Conservation (phyloP, 2,888 invertebrate species). For the Phortica okadai region DNA sequence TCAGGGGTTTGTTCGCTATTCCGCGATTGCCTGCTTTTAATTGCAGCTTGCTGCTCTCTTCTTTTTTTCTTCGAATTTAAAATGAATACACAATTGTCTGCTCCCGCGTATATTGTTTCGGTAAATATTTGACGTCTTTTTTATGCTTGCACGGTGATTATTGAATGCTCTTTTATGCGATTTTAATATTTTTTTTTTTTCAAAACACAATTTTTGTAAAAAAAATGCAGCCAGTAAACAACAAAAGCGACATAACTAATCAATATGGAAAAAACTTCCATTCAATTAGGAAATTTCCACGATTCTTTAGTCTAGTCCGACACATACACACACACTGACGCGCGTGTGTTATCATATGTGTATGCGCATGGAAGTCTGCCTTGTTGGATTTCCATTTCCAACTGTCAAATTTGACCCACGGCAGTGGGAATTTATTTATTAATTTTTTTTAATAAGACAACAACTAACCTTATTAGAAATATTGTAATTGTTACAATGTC, state of each 20-base stretch:
- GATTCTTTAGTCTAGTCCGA: constrained; percentile 44
- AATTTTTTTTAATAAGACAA: too few relatives aligned
- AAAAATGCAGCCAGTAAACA: constrained; percentile 74
- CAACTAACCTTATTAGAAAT: too few relatives aligned
- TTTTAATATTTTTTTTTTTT: constrained; percentile 37
- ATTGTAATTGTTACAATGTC: too few relatives aligned
- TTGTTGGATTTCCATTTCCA: constrained; percentile 50
- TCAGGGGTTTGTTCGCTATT: constrained; percentile 64
- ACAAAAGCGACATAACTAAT: constrained; percentile 76
- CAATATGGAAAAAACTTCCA: constrained; percentile 75
- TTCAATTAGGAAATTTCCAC: constrained; percentile 59
- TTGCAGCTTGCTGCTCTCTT: constrained; percentile 23
- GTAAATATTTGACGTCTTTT: background rate
- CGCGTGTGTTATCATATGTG: constrained; percentile 5
- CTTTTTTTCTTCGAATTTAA: constrained; percentile 6
- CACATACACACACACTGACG: constrained; percentile 41
- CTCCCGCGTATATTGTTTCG: background rate
- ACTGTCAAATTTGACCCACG: constrained; percentile 54
- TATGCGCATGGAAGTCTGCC: constrained; percentile 34
- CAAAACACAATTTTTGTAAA: constrained; percentile 62
- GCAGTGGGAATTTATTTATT: background rate
- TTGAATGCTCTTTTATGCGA: too few relatives aligned
- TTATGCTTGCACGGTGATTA: constrained; percentile 3
- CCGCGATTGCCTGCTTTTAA: constrained; percentile 56
- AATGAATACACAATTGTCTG: background rate